phyloP scores from a whole-genome alignment of 2,797 vertebrate species.

The Merluccius polli region DNA sequence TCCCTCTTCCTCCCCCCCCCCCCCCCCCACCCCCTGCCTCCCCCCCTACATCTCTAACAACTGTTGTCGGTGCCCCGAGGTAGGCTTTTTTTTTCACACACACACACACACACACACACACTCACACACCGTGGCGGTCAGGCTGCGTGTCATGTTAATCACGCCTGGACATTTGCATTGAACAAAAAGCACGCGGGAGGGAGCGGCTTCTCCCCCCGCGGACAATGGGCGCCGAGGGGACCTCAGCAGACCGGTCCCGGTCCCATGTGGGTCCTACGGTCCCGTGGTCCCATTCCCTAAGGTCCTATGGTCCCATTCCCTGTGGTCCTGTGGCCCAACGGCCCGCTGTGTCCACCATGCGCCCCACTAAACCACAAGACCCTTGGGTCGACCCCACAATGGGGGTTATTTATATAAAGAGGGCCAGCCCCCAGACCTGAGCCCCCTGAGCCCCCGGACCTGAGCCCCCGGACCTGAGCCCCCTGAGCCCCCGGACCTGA shows the following conservation, averaged over 20 bases:
- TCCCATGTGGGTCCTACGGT: too few species aligned
- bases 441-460: too few species aligned
- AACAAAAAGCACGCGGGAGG: conserved; percentile 68
- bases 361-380: too few species aligned
- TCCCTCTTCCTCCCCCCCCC: conserved; percentile 12
- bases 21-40: not conserved
- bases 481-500: too few species aligned
- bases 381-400: too few species aligned
- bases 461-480: too few species aligned
- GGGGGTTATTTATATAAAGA: too few species aligned
- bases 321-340: too few species aligned
- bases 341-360: too few species aligned
- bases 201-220: conserved; percentile 53
- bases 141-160: conserved; percentile 67
- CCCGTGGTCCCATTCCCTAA: not conserved
- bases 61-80: conserved; percentile 52
- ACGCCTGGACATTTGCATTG: conserved; percentile 58
- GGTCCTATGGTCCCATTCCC: not conserved
- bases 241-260: conserved; percentile 37
- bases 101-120: too few species aligned
- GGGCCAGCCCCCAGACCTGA: too few species aligned
- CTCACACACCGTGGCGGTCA: too few species aligned
- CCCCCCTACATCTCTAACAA: conserved; percentile 24
- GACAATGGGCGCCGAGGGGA: conserved; percentile 47
- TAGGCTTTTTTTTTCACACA: conserved; percentile 17